Evolutionary conservation across 2,888 invertebrate species (phyloP), one percentile per base, ranked within the genome.

Genomic region (Esperia sulphurella): DNA sequence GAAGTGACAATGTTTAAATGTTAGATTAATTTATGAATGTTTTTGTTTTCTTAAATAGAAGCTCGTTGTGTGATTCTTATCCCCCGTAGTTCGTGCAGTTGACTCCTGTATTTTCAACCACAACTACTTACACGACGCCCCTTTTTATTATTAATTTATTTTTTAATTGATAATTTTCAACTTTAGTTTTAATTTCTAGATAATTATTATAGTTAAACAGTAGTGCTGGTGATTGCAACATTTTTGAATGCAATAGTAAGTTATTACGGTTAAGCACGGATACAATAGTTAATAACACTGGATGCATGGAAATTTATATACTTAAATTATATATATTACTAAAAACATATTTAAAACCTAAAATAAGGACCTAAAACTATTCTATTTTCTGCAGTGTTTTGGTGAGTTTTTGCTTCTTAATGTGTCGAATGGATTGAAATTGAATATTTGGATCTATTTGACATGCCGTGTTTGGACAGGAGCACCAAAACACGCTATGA

Each of bases 1-100:
- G 65, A 45, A 42, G 46, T 65, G 61, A 66, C 62, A 57, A 67
- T 74, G 61, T 75, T 70, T 67, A 61, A 59, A 59, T 55, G 55
- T 56, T 63, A 56, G 51, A 48, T 60, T 55, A 47, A 53, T 59
- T 49, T 48, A 33, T 65, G 53, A 41, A 51, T 58, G 51, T 57
- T 49, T 47, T 21, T n/a, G n/a, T n/a, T n/a, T 21, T 5, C 21
- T 21, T 21, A 35, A 21, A 45, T 55, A 54, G 52, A 39, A 49
- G 48, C 53, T 53, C 45, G 54, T 51, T 52, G 51, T 58, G 52
- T 58, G 9, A 45, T 12, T 44, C 35, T 40, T 43, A n/a, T 47
- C 6, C 51, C 55, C 62, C 66, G 65, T 68, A 65, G 63, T 57
- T 53, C 56, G 57, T 57, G 67, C 59, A 68, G 68, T 67, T 62